phyloP scores from a whole-genome alignment of 2,888 invertebrate species.

The Gymnoscelis rufifasciata region DNA sequence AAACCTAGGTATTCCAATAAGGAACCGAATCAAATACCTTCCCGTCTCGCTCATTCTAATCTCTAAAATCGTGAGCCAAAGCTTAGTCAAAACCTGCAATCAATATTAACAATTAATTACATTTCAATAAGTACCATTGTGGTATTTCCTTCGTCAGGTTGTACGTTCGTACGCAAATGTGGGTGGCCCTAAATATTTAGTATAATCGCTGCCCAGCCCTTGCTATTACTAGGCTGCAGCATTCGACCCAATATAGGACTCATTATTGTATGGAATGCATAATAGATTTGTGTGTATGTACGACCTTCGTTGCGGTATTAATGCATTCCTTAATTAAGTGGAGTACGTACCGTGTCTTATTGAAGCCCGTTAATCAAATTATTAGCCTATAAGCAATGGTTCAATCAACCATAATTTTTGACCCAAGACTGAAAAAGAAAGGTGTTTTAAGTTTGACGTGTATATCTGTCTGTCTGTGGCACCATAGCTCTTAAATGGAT shows the following conservation, averaged over 20 bases:
- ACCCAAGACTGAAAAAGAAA: too few relatives aligned
- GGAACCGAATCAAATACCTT: too few relatives aligned
- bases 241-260: slow-evolving; percentile 23
- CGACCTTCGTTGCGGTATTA: not conserved
- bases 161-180: slow-evolving; percentile 23
- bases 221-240: slow-evolving; percentile 18
- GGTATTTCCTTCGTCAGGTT: slow-evolving; percentile 18
- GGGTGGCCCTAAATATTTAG: slow-evolving; percentile 47
- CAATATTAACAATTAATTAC: slow-evolving; percentile 12
- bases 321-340: not conserved
- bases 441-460: too few relatives aligned
- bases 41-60: too few relatives aligned
- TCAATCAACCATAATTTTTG: too few relatives aligned
- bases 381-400: too few relatives aligned
- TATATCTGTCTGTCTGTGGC: too few relatives aligned
- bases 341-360: too few relatives aligned
- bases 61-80: slow-evolving; percentile 11
- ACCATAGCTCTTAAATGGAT: too few relatives aligned
- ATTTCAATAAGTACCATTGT: slow-evolving; percentile 18
- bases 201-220: slow-evolving; percentile 29
- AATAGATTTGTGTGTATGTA: not conserved
- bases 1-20: too few relatives aligned
- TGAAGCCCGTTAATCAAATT: too few relatives aligned
- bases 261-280: slow-evolving; percentile 7
- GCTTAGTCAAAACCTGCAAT: slow-evolving; percentile 12